Evolutionary conservation across 2,888 invertebrate genomes (phyloP).

Genomic region (Ophion obscuratus): DNA sequence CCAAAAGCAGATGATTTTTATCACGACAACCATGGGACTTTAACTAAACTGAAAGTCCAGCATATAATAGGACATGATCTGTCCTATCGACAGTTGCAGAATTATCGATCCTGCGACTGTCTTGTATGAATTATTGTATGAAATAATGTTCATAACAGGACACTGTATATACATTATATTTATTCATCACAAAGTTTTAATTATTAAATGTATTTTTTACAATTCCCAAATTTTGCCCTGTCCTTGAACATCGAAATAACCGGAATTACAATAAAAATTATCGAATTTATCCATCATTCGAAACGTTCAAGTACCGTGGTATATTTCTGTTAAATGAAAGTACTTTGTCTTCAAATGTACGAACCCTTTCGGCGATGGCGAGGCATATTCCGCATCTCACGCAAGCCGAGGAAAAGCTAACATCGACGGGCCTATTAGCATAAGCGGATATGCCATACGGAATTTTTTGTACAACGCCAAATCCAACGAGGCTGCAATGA

Average conservation of each 20-base stretch:
- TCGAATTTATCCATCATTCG: not conserved
- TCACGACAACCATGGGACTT: too few relatives aligned
- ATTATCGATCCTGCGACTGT: too few relatives aligned
- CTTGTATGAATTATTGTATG: too few relatives aligned
- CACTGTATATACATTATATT: not conserved
- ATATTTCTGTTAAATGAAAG: not conserved
- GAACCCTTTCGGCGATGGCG: conserved; percentile 78
- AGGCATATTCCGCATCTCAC: conserved; percentile 80
- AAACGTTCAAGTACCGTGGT: not conserved
- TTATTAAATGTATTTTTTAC: not conserved
- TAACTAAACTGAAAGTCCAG: too few relatives aligned
- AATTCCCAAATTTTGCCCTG: not conserved
- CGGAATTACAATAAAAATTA: not conserved
- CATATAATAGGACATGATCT: too few relatives aligned
- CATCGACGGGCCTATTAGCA: conserved; percentile 58
- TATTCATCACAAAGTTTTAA: not conserved
- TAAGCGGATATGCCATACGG: conserved; percentile 68
- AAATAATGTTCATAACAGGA: too few relatives aligned
- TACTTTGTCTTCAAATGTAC: not conserved
- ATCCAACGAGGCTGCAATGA: conserved; percentile 68
- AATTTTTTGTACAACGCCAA: conserved; percentile 76
- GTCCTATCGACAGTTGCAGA: too few relatives aligned
- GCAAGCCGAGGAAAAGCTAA: conserved; percentile 78
- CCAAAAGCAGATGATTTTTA: too few relatives aligned
- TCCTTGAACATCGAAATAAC: not conserved